Evolutionary conservation across 2,888 invertebrate genomes (phyloP), one percentile per base, ranked within the genome.

Genomic region (Smittia sp.): DNA sequence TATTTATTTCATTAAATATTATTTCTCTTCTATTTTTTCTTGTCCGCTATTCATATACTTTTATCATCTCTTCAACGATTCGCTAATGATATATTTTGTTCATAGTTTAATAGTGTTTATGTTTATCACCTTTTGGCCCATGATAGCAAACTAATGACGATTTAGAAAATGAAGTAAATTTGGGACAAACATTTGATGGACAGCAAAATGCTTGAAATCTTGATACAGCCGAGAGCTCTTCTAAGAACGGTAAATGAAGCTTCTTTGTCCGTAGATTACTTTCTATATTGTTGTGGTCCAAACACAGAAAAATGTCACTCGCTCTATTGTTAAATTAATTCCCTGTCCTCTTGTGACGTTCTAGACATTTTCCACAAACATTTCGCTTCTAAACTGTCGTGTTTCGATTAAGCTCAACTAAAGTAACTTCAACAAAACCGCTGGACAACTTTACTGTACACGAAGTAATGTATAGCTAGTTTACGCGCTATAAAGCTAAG

Each of bases 61-160:
- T 46, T n/a, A 46, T 46, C 46, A 46, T 46, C 46, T 46, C 46
- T n/a, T 46, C 15, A 46, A 46, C 46, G 46, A 46, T 46, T 32
- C 46, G 46, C 46, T 46, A 46, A 46, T 46, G 46, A 46, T 46
- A 46, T 32, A 32, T 32, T 32, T 32, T 32, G 32, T 32, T 32
- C 32, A 32, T 32, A 32, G 32, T 46, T 46, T 15, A 46, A 46
- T 46, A 46, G 13, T 46, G 2, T 46, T 46, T 11, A 46, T 46
- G 15, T 46, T 46, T 46, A 46, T 46, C 46, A 46, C 46, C 46
- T 46, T 46, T 46, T 46, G 46, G 46, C 46, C 46, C 46, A 46
- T 46, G 15, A 46, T 11, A 32, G 32, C 32, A 32, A n/a, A 32
- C 32, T 3, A 32, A 32, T 32, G 32, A 46, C 46, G 15, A 46